These are phyloP conservation scores for Acrossocheilus fasciatus DNA, from an alignment of 2,797 vertebrate species.

Conservation along the genomic window DNA sequence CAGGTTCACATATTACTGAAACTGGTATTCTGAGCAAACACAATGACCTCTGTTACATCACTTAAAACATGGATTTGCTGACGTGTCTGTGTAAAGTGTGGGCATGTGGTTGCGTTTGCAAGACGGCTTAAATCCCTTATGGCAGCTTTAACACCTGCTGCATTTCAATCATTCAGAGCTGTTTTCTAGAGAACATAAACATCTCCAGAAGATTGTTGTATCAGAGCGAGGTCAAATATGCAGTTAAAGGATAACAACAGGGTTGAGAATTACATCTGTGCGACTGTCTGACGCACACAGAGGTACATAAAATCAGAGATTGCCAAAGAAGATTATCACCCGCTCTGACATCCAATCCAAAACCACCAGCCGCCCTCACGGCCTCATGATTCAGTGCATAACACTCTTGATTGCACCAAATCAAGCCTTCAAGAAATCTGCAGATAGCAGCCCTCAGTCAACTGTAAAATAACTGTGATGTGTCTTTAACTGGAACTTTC, in stretches of 20 bases:
- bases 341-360: constrained; percentile 9
- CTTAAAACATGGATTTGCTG: background rate
- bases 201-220: constrained; percentile 1
- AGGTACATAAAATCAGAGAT: constrained; percentile 17
- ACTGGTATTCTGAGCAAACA: background rate
- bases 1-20: background rate
- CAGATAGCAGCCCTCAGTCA: background rate
- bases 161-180: background rate
- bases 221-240: background rate
- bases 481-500: background rate
- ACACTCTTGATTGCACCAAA: background rate
- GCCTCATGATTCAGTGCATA: background rate
- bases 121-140: background rate
- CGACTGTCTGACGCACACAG: constrained; percentile 26
- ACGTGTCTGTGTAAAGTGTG: background rate
- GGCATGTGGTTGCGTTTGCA: background rate
- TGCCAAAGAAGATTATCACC: constrained; percentile 22
- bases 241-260: constrained; percentile 13
- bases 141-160: background rate
- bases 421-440: background rate
- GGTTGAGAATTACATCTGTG: constrained; percentile 6
- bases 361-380: background rate
- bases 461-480: background rate
- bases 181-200: background rate
- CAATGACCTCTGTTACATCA: background rate